Evolutionary conservation across 30 jellyfish, hydroid and myxozoan genomes (phyloP).

Genomic region (Rhopilema esculentum): DNA sequence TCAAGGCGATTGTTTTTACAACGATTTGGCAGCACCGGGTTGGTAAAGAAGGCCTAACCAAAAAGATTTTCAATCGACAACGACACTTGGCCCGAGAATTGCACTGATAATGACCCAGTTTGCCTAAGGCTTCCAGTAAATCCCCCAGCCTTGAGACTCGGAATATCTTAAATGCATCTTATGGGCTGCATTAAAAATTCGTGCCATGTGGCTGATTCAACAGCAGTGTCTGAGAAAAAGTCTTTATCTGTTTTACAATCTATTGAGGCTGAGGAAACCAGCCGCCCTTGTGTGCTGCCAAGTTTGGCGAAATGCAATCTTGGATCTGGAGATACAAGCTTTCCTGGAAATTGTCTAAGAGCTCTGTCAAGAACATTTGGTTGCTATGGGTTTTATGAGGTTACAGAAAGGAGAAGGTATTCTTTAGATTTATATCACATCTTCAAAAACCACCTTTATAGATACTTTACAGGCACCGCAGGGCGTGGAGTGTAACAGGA

Average conservation of each 20-base stretch:
- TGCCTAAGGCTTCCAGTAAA: neutral
- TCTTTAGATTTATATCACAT: neutral
- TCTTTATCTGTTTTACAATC: slow-evolving; percentile 15
- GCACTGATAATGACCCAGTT: neutral
- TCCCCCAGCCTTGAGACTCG: neutral
- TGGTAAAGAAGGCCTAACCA: neutral
- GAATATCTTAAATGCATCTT: neutral
- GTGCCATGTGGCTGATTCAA: slow-evolving; percentile 12
- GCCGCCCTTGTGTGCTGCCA: neutral
- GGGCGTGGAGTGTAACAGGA: too few relatives aligned
- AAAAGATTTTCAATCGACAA: neutral
- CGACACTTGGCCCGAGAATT: neutral
- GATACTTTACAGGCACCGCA: too few relatives aligned
- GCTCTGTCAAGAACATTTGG: slow-evolving; percentile 18
- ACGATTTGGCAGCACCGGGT: neutral
- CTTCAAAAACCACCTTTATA: neutral
- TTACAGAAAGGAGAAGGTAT: slow-evolving; percentile 46
- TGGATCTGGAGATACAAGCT: neutral
- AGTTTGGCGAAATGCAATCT: neutral
- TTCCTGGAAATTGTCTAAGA: slow-evolving; percentile 6
- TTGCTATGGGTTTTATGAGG: slow-evolving; percentile 35
- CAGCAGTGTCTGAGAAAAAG: neutral
- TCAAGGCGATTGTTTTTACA: slow-evolving; percentile 26
- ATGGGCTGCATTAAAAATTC: slow-evolving; percentile 46
- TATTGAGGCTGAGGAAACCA: neutral